Conservation (phyloP, 1,140 invertebrate species). For the Drosophila paulistorum region DNA sequence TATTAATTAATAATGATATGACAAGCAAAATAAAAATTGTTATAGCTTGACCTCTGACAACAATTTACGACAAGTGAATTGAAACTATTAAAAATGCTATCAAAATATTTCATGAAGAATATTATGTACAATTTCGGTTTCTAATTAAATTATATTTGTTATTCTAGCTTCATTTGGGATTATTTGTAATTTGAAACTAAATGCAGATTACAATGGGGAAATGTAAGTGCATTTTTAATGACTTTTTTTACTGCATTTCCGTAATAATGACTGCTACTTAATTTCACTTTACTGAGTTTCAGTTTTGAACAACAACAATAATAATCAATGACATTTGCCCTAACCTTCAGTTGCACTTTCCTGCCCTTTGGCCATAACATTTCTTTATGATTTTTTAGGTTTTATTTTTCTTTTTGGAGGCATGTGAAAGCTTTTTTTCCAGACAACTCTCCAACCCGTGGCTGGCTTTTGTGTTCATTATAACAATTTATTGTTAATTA, state of each 20-base stretch:
- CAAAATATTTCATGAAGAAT: too few species aligned
- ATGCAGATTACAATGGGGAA: too few species aligned
- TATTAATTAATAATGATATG: too few species aligned
- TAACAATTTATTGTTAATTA: slow-evolving; percentile 55
- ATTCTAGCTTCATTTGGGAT: too few species aligned
- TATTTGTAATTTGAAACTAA: too few species aligned
- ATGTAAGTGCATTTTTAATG: neutral
- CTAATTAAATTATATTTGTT: too few species aligned
- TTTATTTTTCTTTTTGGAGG: neutral
- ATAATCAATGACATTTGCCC: slow-evolving; percentile 58
- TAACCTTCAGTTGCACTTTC: slow-evolving; percentile 10
- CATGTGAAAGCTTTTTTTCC: slow-evolving; percentile 10
- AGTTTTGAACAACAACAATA: neutral
- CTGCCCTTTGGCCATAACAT: slow-evolving; percentile 14
- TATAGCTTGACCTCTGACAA: too few species aligned
- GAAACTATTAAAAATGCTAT: too few species aligned
- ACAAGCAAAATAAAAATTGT: too few species aligned
- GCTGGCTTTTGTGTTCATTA: neutral
- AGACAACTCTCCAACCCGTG: too few species aligned
- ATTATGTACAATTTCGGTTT: too few species aligned
- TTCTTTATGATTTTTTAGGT: slow-evolving; percentile 2
- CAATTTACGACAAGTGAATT: too few species aligned
- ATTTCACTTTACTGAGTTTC: slow-evolving; percentile 1
- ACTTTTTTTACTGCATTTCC: neutral
- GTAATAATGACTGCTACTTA: neutral